These are phyloP conservation scores for Lobophora halterata DNA, from an alignment of 2,888 invertebrate genomes.

Conservation along the genomic window DNA sequence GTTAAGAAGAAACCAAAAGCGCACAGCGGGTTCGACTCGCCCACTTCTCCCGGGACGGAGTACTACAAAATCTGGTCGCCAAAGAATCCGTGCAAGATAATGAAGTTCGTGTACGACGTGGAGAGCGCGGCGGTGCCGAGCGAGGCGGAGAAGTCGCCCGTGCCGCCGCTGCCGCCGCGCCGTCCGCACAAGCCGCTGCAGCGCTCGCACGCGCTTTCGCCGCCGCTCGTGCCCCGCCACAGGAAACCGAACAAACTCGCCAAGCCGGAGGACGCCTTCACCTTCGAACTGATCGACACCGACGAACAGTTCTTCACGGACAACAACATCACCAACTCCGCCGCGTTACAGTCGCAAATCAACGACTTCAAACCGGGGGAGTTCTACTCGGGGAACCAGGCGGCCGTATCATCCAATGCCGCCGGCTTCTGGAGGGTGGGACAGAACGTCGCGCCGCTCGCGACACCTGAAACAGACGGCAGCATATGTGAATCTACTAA, in stretches of 20 bases:
- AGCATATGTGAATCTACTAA: constrained; percentile 78
- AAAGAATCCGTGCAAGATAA: constrained; percentile 80
- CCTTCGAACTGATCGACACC: constrained; percentile 91
- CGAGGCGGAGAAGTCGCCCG: constrained; percentile 82
- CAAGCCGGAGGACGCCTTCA: constrained; percentile 88
- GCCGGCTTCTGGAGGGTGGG: constrained; percentile 67
- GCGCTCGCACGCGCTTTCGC: constrained; percentile 84
- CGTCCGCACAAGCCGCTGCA: constrained; percentile 88
- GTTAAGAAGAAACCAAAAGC: constrained; percentile 84
- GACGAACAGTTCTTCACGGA: constrained; percentile 84
- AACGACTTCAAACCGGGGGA: constrained; percentile 76
- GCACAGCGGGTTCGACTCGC: constrained; percentile 75
- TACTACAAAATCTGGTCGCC: constrained; percentile 87
- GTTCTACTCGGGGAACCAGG: constrained; percentile 69
- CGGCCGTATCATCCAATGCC: constrained; percentile 61
- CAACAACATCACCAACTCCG: constrained; percentile 71
- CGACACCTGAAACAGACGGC: constrained; percentile 83
- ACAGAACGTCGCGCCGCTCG: constrained; percentile 78
- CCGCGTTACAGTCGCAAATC: constrained; percentile 59
- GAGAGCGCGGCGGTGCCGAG: constrained; percentile 70
- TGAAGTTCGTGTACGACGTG: constrained; percentile 78
- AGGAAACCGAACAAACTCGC: constrained; percentile 84
- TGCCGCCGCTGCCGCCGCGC: constrained; percentile 87
- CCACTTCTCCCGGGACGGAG: constrained; percentile 81
- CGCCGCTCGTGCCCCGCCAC: constrained; percentile 85